phyloP scores from a whole-genome alignment of 1,140 invertebrate genomes.

The Tetragnatha versicolor region DNA sequence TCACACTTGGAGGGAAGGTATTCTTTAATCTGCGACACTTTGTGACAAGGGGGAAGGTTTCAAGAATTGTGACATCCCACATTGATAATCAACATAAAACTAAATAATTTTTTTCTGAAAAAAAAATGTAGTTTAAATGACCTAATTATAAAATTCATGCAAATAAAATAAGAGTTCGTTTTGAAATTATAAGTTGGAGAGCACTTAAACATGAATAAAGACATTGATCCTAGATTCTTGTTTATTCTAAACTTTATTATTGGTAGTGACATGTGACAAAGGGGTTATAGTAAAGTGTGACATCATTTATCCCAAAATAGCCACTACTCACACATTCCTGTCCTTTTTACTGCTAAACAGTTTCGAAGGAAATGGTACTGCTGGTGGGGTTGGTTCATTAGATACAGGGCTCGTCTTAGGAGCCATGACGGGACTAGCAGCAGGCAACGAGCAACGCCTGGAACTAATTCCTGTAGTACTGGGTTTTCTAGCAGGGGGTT shows the following conservation, averaged over 20 bases:
- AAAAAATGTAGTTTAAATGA: too few relatives aligned
- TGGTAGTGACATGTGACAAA: background rate
- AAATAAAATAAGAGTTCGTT: too few relatives aligned
- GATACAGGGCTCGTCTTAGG: background rate
- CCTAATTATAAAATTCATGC: too few relatives aligned
- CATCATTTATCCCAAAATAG: background rate
- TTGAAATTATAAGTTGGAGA: too few relatives aligned
- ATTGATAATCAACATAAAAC: too few relatives aligned
- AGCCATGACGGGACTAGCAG: slow-evolving; percentile 8
- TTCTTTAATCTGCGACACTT: too few relatives aligned
- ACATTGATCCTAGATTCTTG: too few relatives aligned
- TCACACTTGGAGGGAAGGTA: too few relatives aligned
- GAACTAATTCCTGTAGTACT: background rate
- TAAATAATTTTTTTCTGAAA: too few relatives aligned
- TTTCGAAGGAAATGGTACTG: background rate
- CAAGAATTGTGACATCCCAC: too few relatives aligned
- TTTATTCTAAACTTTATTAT: background rate
- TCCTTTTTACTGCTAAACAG: background rate
- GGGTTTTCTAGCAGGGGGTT: slow-evolving; percentile 21
- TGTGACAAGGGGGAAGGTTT: too few relatives aligned
- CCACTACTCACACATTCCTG: slow-evolving; percentile 2
- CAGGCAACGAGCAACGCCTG: slow-evolving; percentile 39
- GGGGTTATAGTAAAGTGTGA: background rate
- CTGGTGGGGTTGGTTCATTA: background rate
- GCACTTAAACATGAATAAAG: too few relatives aligned